phyloP scores from a whole-genome alignment of 2,113 vertebrate genomes.

The Odontesthes bonariensis region DNA sequence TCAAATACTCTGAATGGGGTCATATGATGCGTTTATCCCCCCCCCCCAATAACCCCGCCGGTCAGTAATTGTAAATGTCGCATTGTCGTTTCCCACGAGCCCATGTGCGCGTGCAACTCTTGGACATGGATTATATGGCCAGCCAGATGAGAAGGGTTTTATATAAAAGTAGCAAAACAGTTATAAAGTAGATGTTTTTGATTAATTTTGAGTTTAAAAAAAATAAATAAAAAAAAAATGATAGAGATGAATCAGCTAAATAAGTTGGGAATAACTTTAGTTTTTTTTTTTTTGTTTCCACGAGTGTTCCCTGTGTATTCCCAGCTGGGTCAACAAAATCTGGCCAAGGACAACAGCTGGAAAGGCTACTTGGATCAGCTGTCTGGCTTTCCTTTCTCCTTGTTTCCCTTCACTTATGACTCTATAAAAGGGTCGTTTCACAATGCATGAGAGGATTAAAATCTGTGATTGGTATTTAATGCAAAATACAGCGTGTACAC shows the following conservation, averaged over 20 bases:
- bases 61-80: conserved; percentile 20
- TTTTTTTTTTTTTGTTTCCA: conserved; percentile 1
- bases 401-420: conserved; percentile 4
- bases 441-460: neutral
- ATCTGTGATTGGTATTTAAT: neutral
- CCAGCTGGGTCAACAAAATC: conserved; percentile 15
- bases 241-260: conserved; percentile 1
- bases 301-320: conserved; percentile 4
- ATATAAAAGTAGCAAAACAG: neutral
- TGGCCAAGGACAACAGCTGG: conserved; percentile 9
- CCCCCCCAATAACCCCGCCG: neutral
- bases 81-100: conserved; percentile 15
- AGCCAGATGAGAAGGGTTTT: neutral
- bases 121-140: neutral
- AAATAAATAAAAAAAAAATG: too few species aligned
- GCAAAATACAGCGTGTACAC: neutral
- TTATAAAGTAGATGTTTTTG: too few species aligned
- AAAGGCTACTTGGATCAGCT: conserved; percentile 24
- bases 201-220: too few species aligned
- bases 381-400: neutral
- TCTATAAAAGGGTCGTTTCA: neutral
- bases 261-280: conserved; percentile 3
- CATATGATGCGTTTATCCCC: conserved; percentile 58
- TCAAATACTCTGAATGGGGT: conserved; percentile 42
- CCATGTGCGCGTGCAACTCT: neutral